Evolutionary conservation across 2,888 invertebrate species (phyloP).

Genomic region (Eupeodes luniger): DNA sequence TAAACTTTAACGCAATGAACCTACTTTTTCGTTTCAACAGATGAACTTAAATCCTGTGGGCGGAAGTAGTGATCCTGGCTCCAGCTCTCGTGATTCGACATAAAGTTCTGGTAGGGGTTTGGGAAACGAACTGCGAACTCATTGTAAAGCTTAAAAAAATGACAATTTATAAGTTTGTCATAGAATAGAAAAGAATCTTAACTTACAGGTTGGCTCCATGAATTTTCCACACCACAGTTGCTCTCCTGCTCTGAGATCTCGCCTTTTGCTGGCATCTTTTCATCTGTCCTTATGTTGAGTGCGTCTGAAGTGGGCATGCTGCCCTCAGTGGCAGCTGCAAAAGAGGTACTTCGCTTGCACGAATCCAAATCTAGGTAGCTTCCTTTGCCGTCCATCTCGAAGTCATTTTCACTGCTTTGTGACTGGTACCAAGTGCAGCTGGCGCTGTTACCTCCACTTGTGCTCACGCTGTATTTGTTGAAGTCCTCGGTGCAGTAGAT

Average conservation of each 20-base stretch:
- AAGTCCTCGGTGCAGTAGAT: slow-evolving; percentile 71
- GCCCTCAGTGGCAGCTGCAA: slow-evolving; percentile 83
- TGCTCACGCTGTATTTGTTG: slow-evolving; percentile 67
- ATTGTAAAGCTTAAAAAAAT: slow-evolving; percentile 80
- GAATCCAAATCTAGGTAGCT: slow-evolving; percentile 83
- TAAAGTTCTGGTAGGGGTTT: slow-evolving; percentile 77
- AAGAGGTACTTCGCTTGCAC: slow-evolving; percentile 82
- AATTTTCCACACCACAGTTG: slow-evolving; percentile 90
- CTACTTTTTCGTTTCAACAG: slow-evolving; percentile 79
- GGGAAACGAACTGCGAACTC: slow-evolving; percentile 82
- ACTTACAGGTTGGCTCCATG: slow-evolving; percentile 89
- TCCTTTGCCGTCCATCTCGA: slow-evolving; percentile 81
- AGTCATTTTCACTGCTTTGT: slow-evolving; percentile 80
- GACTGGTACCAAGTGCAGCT: slow-evolving; percentile 69
- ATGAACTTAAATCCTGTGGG: slow-evolving; percentile 81
- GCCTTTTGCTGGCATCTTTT: slow-evolving; percentile 94
- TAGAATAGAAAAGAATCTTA: neutral
- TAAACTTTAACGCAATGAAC: neutral
- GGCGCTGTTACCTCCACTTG: slow-evolving; percentile 64
- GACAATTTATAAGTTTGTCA: neutral
- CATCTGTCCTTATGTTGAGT: slow-evolving; percentile 92
- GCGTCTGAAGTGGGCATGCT: slow-evolving; percentile 82
- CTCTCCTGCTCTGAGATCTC: slow-evolving; percentile 95
- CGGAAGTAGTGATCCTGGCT: slow-evolving; percentile 82
- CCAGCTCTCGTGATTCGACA: slow-evolving; percentile 80